phyloP scores from a whole-genome alignment of 2,797 vertebrate genomes.

The Buphagus erythrorhynchus region DNA sequence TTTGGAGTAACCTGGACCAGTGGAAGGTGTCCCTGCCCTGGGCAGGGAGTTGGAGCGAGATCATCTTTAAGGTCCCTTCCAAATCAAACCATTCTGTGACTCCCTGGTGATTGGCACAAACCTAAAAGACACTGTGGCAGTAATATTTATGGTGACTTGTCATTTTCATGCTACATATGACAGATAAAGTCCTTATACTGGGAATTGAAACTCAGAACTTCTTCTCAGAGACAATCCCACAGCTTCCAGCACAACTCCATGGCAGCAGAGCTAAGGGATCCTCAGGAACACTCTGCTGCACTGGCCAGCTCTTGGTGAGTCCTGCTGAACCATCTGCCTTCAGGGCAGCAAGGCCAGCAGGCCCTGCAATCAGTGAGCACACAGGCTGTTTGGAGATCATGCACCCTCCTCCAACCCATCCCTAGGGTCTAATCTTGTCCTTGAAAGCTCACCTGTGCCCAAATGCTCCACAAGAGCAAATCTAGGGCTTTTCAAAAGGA shows the following conservation, averaged over 20 bases:
- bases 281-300: not conserved
- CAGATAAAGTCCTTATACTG: not conserved
- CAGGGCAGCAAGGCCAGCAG: not conserved
- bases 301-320: not conserved
- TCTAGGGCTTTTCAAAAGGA: not conserved
- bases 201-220: not conserved
- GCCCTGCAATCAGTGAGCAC: not conserved
- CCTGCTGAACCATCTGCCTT: not conserved
- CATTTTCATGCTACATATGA: accelerated
- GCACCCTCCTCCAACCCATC: not conserved
- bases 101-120: not conserved
- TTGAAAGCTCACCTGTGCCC: not conserved
- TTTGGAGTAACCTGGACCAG: not conserved
- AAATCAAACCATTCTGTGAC: not conserved
- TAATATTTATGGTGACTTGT: not conserved
- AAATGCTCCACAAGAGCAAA: not conserved
- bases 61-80: not conserved
- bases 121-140: not conserved
- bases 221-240: not conserved
- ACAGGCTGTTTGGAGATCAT: not conserved
- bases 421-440: too few species aligned
- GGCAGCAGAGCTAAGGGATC: not conserved
- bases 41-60: not conserved
- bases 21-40: not conserved
- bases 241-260: not conserved